Base-by-base conservation (phyloP, 2,888 invertebrate species). In the Formica aserva region DNA sequence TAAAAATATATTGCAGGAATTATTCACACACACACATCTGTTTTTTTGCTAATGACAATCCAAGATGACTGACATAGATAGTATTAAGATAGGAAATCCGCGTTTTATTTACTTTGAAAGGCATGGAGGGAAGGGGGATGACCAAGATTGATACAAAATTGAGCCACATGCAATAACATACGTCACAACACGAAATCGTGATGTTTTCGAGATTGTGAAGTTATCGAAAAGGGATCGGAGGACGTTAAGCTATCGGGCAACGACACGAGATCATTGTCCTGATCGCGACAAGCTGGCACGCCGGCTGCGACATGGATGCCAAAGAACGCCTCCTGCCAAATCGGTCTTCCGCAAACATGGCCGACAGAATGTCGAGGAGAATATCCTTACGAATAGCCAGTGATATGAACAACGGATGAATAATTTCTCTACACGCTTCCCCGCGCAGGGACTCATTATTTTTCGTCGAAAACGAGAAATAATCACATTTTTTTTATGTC, bases 231-330 rank as follows among this genome's bases (percentile, higher is more conserved):
- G 15, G 71, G 87, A 88, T 86, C 77, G 72, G 82, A 76, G 83
- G 67, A 75, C 60, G 78, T 82, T 63, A 84, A 82, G 62, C 76
- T 83, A 84, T 82, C 83, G 74, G 86, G 78, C 84, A 85, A 76
- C 76, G 83, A 80, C 66, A 75, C 69, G 86, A 85, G 90, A 90
- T 90, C 90, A 88, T 90, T 90, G 90, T 89, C 90, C 89, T 78
- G 85, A 74, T 87, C 87, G 85, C 82, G 85, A 86, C 87, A 86
- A 86, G 85, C 90, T 90, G 90, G 87, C 90, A 87, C 84, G 55
- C 81, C 63, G 65, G 66, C 84, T 66, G 77, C 82, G 41, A 80
- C 82, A 45, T 63, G 67, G 35, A 74, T 86, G 90, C 85, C 89
- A 86, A 88, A 85, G 82, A 52, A 60, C 76, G 45, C 71, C 85